Percentiles rank a stretch among this genome's conserved stretches.
phyloP scores from a whole-genome alignment of 2,113 vertebrate species.

The Theristicus caerulescens region DNA sequence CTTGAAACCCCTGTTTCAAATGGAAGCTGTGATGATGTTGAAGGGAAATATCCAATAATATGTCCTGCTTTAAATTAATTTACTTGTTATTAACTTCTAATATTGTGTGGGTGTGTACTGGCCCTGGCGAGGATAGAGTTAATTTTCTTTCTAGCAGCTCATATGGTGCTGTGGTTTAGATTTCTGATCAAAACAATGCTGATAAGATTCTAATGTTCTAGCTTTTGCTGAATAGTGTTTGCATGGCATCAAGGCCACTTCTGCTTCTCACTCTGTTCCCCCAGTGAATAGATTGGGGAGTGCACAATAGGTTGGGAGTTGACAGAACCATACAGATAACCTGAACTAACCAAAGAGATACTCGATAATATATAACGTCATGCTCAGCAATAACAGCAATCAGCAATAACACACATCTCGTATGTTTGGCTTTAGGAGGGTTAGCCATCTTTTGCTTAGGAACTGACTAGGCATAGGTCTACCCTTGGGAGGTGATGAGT shows the following conservation, averaged over 20 bases:
- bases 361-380: accelerated
- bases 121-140: background rate
- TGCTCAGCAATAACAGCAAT: background rate
- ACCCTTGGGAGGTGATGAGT: background rate
- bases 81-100: background rate
- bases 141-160: background rate
- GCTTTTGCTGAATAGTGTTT: background rate
- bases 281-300: background rate
- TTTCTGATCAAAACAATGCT: background rate
- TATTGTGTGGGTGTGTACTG: background rate
- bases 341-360: background rate
- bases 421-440: no score
- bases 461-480: background rate
- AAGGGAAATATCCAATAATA: background rate
- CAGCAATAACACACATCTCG: no score
- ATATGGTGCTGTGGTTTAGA: background rate
- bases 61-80: background rate
- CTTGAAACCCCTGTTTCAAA: background rate
- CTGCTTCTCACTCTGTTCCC: background rate
- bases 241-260: background rate
- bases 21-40: background rate
- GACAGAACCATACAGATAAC: background rate
- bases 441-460: background rate
- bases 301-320: background rate
- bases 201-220: background rate